Base-by-base conservation (phyloP, 2,797 vertebrate species). In the Cuculus canorus region DNA sequence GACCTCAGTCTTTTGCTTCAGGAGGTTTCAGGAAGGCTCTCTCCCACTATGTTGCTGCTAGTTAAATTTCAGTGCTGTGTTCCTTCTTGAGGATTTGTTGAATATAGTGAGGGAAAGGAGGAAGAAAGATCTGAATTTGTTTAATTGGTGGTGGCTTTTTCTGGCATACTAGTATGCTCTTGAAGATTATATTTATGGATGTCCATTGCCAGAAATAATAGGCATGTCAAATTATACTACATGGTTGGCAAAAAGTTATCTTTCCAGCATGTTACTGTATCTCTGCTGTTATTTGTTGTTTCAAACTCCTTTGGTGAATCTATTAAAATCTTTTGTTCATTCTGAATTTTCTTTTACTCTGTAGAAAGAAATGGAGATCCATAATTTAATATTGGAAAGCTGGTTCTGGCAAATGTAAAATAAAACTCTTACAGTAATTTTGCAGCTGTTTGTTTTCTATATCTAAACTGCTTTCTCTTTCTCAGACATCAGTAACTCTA, bases 121-220 rank as follows among this genome's bases (percentile, higher is more conserved):
- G n/a, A 77, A 89, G 70, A 54, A 52, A 83, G 48, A 33, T 11
- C 32, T 76, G 61, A 35, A 79, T 61, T 39, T 68, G 53, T 88
- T 75, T 87, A 83, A 45, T 83, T 86, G 83, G 90, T 86, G 92
- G 4, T 50, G 52, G 21, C 63, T 82, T 80, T 85, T 91, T 56
- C 93, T 96, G 95, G 96, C 92, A 82, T 17, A 14, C 64, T 17
- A 75, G 33, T 63, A 32, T 25, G 17, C 56, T 64, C 90, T 88
- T 94, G 75, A 27, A 73, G 50, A 66, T 96, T 78, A 85, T 92
- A 60, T 95, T 87, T 83, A 63, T 60, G 60, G 80, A 32, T n/a
- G 9, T 17, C 53, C 30, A 43, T 69, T 43, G 94, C 97, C 97
- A 97, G 96, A 96, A 97, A 95, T 95, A 97, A 96, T 82, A 95